Evolutionary conservation across 2,797 vertebrate genomes (phyloP), one percentile per base, ranked within the genome.

Genomic region (Sebastes glaucus): DNA sequence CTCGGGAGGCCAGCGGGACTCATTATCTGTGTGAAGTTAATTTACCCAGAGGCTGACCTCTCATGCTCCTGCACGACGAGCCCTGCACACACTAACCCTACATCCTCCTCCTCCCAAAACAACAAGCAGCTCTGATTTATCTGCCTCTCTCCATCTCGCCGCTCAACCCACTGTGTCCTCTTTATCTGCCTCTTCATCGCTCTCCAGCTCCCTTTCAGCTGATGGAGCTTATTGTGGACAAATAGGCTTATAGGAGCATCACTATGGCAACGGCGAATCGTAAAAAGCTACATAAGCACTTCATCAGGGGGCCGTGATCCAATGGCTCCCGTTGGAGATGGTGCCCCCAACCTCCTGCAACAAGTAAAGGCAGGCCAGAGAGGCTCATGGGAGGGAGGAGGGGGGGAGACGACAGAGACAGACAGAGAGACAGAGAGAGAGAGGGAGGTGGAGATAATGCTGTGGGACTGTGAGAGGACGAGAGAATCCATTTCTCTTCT

Each of bases 211-310:
- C 85, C 91, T 87, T 83, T 93, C 91, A 91, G 93, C 91, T 87
- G 91, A 94, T 93, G 91, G 91, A 93, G 94, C 94, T 95, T 92
- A 93, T 92, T 94, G 92, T 93, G 88, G 88, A 93, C 92, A 96
- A 95, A 96, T 94, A 95, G 94, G 95, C 94, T 96, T 95, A 46
- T 46, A 96, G 88, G 90, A 88, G 81, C 75, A 80, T 96, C 87
- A 52, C 96, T 94, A 96, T 96, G 93, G 95, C 90, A 95, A 96
- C 96, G 60, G 87, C 61, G 65, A 91, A 94, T 93, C 79, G 84
- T 91, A 91, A 92, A 89, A 88, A 88, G 88, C 90, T 86, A 73
- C 89, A 89, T 80, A 87, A 91, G 90, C 93, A 88, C 90, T 91
- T 94, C 91, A 91, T 90, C 90, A 76, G 82, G 86, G 86, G 82